Evolutionary conservation across 2,888 invertebrate species (phyloP).

Genomic region (Erebia epiphron): DNA sequence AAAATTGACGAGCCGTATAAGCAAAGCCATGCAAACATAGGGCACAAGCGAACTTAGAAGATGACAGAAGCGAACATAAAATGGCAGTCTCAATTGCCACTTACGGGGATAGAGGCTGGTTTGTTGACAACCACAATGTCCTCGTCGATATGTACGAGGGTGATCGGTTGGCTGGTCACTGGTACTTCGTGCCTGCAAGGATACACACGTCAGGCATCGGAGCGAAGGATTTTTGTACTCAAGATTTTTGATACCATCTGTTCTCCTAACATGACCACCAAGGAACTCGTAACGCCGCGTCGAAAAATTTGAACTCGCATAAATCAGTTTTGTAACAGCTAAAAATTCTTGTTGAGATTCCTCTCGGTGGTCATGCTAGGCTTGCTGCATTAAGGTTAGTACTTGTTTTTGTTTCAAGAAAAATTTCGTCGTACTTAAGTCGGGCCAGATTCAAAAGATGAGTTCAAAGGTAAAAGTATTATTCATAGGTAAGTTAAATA

Average conservation of each 20-base stretch:
- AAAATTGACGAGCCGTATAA: conserved; percentile 8
- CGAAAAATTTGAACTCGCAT: neutral
- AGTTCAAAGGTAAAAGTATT: neutral
- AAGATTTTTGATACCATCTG: conserved; percentile 28
- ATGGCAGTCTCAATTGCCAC: conserved; percentile 94
- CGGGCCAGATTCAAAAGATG: neutral
- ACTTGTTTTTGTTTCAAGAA: conserved; percentile 10
- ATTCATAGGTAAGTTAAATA: conserved; percentile 82
- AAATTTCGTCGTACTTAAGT: neutral
- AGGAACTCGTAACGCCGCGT: too few relatives aligned
- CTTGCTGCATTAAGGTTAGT: conserved; percentile 1
- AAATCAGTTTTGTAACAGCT: neutral
- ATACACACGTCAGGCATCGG: conserved; percentile 75
- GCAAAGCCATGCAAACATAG: conserved; percentile 39
- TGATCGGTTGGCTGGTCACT: conserved; percentile 97
- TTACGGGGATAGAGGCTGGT: conserved; percentile 99
- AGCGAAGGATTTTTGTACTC: conserved; percentile 21
- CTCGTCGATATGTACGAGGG: conserved; percentile 98
- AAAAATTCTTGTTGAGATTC: neutral
- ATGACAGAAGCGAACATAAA: conserved; percentile 88
- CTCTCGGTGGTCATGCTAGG: conserved; percentile 1
- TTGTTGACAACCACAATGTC: conserved; percentile 99
- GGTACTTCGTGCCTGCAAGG: conserved; percentile 98
- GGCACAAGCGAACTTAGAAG: conserved; percentile 66
- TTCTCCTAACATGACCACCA: neutral